phyloP scores from a whole-genome alignment of 2,797 vertebrate species.

The Notoglanidium macrostoma region DNA sequence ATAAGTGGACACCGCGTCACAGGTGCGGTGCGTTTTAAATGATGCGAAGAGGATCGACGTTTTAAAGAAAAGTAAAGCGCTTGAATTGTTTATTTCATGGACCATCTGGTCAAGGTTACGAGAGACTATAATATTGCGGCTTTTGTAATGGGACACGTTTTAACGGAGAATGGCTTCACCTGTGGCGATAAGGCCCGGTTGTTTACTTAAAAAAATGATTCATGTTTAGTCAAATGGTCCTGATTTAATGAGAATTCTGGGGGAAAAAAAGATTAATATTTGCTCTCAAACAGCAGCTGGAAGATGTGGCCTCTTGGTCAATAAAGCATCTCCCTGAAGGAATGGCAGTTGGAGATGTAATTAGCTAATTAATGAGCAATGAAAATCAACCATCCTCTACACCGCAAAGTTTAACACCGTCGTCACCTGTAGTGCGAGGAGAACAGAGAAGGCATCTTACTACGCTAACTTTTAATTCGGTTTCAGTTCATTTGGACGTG shows the following conservation, averaged over 20 bases:
- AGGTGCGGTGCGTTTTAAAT: no score
- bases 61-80: neutral
- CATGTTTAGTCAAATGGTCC: slow-evolving; percentile 38
- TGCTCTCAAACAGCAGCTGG: slow-evolving; percentile 73
- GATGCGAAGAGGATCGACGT: neutral
- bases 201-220: slow-evolving; percentile 39
- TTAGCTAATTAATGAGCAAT: slow-evolving; percentile 77
- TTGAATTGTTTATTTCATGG: neutral
- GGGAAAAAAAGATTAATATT: slow-evolving; percentile 67
- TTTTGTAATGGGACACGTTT: neutral
- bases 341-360: slow-evolving; percentile 73
- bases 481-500: neutral
- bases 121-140: neutral
- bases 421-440: slow-evolving; percentile 53
- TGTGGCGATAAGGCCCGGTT: neutral
- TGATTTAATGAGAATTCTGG: slow-evolving; percentile 46
- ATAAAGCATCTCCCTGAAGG: slow-evolving; percentile 68
- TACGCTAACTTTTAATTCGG: neutral
- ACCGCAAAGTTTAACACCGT: slow-evolving; percentile 45
- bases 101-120: neutral
- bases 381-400: slow-evolving; percentile 63
- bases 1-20: neutral
- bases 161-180: no score
- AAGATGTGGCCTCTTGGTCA: slow-evolving; percentile 71
- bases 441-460: neutral